phyloP scores from a whole-genome alignment of 2,113 vertebrate genomes.

The Lontra canadensis region DNA sequence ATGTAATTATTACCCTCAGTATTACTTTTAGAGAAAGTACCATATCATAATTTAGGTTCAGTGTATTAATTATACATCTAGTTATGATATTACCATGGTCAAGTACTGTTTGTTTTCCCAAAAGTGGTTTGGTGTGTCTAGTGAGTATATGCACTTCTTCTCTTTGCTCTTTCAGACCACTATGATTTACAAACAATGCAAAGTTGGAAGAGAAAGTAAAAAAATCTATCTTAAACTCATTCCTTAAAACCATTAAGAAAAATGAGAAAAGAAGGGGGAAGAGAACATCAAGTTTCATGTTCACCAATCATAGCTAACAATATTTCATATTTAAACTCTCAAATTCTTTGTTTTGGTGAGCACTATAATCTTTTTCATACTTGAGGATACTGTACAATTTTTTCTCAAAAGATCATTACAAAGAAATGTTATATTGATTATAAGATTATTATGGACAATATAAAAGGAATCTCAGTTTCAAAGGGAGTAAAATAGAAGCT shows the following conservation, averaged over 20 bases:
- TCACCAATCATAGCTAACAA: background rate
- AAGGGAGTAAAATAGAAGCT: background rate
- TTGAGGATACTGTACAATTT: background rate
- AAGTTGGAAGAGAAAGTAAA: background rate
- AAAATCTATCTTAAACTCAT: background rate
- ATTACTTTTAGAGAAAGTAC: background rate
- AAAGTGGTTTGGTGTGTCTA: background rate
- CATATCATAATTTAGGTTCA: background rate
- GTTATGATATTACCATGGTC: background rate
- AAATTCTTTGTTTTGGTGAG: background rate
- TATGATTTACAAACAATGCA: background rate
- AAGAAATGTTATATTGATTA: background rate
- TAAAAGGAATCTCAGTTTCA: conserved; percentile 11
- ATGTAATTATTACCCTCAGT: background rate
- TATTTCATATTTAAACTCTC: background rate
- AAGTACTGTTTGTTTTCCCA: background rate
- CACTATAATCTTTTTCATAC: background rate
- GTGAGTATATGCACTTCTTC: background rate
- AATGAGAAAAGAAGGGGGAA: background rate
- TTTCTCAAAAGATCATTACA: conserved; percentile 9
- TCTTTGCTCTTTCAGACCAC: background rate
- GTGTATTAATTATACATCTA: background rate
- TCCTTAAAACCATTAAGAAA: background rate
- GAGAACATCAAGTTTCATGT: background rate
- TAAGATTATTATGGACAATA: background rate